Evolutionary conservation across 2,797 vertebrate genomes (phyloP).

Genomic region (Muscicapa striata): DNA sequence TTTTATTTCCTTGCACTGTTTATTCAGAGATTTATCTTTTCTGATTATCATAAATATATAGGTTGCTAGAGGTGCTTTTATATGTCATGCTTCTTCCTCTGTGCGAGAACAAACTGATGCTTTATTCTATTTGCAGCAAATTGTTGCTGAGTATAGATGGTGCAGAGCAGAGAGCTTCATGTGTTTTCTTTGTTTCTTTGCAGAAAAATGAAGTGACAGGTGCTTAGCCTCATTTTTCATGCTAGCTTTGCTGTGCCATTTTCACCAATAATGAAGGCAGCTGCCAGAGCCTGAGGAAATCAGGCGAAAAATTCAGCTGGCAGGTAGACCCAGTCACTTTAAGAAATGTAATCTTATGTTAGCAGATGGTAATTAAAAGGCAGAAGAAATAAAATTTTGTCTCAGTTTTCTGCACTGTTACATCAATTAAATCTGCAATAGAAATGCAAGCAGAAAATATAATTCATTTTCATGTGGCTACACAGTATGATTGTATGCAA

Average conservation of each 20-base stretch:
- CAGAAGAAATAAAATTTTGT: conserved; percentile 74
- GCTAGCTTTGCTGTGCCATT: conserved; percentile 67
- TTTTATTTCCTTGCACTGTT: neutral
- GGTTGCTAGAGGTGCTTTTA: conserved; percentile 14
- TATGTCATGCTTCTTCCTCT: neutral
- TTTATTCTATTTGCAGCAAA: conserved; percentile 41
- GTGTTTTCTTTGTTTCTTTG: conserved; percentile 63
- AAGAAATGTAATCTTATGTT: conserved; percentile 72
- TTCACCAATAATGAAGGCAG: conserved; percentile 71
- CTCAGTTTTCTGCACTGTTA: conserved; percentile 70
- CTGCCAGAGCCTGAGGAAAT: conserved; percentile 71
- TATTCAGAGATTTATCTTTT: conserved; percentile 9
- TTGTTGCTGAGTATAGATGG: conserved; percentile 30
- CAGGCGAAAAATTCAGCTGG: conserved; percentile 72
- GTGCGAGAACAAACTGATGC: neutral
- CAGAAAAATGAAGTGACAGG: conserved; percentile 70
- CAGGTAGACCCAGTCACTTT: conserved; percentile 70
- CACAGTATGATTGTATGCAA: conserved; percentile 56
- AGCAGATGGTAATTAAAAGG: conserved; percentile 77
- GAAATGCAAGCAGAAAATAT: conserved; percentile 49
- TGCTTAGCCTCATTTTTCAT: conserved; percentile 73
- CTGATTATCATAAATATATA: conserved; percentile 30
- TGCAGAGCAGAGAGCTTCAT: conserved; percentile 16
- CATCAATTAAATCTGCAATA: conserved; percentile 71
- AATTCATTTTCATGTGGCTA: conserved; percentile 56